Percentiles rank a stretch among this genome's conserved stretches.
Conservation (phyloP, 2,888 invertebrate genomes). For the Eupithecia subumbrata region DNA sequence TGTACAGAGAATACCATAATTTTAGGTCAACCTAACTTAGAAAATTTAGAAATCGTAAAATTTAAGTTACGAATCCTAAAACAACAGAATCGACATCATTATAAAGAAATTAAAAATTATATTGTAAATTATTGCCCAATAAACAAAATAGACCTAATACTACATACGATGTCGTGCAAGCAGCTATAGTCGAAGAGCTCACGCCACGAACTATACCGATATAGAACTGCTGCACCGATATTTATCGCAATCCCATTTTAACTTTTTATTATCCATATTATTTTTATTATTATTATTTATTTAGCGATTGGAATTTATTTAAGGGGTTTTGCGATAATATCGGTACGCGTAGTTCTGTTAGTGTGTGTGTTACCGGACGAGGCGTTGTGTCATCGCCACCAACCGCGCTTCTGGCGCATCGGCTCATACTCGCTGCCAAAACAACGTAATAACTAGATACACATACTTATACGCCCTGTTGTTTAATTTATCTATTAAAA, state of each 20-base stretch:
- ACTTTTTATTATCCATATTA: background rate
- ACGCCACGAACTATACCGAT: conserved; percentile 49
- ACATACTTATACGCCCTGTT: conserved; percentile 1
- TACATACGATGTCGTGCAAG: conserved; percentile 50
- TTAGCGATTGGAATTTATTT: background rate
- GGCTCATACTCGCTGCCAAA: conserved; percentile 76
- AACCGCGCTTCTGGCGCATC: conserved; percentile 65
- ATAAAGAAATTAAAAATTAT: background rate
- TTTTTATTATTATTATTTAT: background rate
- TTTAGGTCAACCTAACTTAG: too few species aligned
- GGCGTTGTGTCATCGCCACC: conserved; percentile 73
- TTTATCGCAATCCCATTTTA: conserved; percentile 7
- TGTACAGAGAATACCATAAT: too few species aligned
- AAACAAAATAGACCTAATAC: conserved; percentile 43
- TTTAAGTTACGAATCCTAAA: too few species aligned
- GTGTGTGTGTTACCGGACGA: conserved; percentile 62
- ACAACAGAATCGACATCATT: too few species aligned
- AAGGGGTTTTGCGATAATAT: conserved; percentile 18
- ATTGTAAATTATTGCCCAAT: conserved; percentile 37
- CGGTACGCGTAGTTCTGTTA: conserved; percentile 36
- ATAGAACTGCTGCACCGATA: conserved; percentile 32
- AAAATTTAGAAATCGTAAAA: too few species aligned
- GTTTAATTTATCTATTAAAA: background rate
- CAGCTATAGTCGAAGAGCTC: conserved; percentile 55
- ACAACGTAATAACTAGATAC: conserved; percentile 40